Conservation (phyloP, 2,888 invertebrate species). For the Caenorhabditis sp. region DNA sequence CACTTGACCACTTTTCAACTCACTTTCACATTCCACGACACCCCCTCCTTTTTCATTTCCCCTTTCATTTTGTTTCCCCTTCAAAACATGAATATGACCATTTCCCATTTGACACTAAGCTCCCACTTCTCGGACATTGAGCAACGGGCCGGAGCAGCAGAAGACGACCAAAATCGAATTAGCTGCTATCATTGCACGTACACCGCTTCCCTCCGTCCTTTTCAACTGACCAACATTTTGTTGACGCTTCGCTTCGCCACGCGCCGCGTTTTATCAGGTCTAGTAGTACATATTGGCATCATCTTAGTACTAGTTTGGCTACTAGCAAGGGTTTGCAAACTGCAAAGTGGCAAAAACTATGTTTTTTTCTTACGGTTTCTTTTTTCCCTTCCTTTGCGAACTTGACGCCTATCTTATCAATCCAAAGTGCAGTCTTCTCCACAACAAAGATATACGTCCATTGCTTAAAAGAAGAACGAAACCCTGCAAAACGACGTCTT, state of each 20-base stretch:
- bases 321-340: no score
- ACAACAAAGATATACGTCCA: no score
- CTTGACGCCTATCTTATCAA: constrained; percentile 31
- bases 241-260: constrained; percentile 26
- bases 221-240: constrained; percentile 25
- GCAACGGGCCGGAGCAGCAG: no score
- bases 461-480: constrained; percentile 24
- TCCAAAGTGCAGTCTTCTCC: constrained; percentile 27
- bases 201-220: no score
- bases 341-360: no score
- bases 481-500: constrained; percentile 19
- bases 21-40: constrained; percentile 49
- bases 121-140: constrained; percentile 1
- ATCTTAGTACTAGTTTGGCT: constrained; percentile 27
- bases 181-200: constrained; percentile 50
- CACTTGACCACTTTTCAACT: no score
- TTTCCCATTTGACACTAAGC: not conserved
- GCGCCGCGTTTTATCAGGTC: constrained; percentile 3
- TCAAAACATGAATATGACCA: not conserved
- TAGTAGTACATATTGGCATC: constrained; percentile 9
- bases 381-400: no score
- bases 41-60: not conserved
- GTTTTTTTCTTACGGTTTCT: no score
- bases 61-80: no score
- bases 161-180: constrained; percentile 44